Percentiles rank a stretch among this genome's conserved stretches.
These are phyloP conservation scores for Iselma pallidipennis DNA, from an alignment of 2,888 invertebrate species.

Conservation along the genomic window DNA sequence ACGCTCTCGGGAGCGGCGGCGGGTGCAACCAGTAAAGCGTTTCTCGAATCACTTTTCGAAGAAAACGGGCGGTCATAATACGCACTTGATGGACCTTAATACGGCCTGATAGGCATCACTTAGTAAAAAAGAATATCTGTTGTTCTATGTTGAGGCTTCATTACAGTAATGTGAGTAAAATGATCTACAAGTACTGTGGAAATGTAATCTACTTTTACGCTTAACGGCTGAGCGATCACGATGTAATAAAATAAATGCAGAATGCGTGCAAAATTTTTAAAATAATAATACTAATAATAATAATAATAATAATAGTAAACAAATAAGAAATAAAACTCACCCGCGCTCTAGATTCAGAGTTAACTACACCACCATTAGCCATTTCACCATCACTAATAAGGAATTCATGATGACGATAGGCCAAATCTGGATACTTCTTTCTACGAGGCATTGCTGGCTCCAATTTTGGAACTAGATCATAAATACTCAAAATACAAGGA, in stretches of 20 bases:
- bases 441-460: conserved; percentile 85
- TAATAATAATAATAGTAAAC: neutral
- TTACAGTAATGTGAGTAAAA: conserved; percentile 11
- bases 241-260: conserved; percentile 15
- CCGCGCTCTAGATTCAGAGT: conserved; percentile 67
- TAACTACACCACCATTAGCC: conserved; percentile 63
- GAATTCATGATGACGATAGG: conserved; percentile 84
- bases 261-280: conserved; percentile 25
- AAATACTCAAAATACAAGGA: conserved; percentile 20
- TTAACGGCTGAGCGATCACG: conserved; percentile 23
- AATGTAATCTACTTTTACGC: conserved; percentile 16
- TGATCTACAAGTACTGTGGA: conserved; percentile 13
- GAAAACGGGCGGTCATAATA: conserved; percentile 18
- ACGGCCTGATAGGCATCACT: neutral
- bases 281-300: neutral
- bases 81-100: conserved; percentile 6
- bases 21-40: conserved; percentile 22
- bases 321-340: conserved; percentile 53
- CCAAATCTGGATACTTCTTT: conserved; percentile 87
- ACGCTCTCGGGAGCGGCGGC: conserved; percentile 35
- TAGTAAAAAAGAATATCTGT: neutral
- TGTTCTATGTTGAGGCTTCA: conserved; percentile 8
- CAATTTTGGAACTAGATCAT: conserved; percentile 59
- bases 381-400: conserved; percentile 64
- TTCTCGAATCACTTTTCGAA: conserved; percentile 5